Evolutionary conservation across 1,140 invertebrate genomes (phyloP), one percentile per base, ranked within the genome.

Genomic region (Ostrea denselamellosa): DNA sequence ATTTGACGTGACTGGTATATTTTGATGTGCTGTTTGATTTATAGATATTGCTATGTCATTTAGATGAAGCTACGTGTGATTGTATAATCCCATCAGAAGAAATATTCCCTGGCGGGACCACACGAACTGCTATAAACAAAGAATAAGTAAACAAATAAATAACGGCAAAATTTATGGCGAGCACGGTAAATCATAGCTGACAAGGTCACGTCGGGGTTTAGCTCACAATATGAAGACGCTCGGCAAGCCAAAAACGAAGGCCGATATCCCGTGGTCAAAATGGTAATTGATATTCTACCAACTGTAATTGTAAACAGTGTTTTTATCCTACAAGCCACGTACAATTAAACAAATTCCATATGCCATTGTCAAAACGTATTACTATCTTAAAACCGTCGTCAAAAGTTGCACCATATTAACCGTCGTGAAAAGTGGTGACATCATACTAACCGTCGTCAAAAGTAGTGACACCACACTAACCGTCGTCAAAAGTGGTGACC

Each of bases 141-240:
- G 12, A 77, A 12, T 25, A 22, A 28, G 68, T 28, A 77, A 77
- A 77, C 68, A 77, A 77, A 77, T 77, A 77, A 77, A 77, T 77
- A 77, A 77, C 56, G 12, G 14, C 7, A 0, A n/a, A 62, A 7
- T 62, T 17, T 77, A 77, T 25, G 25, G 28, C 17, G 9, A 12
- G 68, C 28, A 14, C 25, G 9, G 68, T 28, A 77, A 77, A 77
- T 28, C 25, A 25, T 77, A 25, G 14, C 68, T 25, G 28, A 34
- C 28, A 77, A 77, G 68, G 68, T 77, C 28, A 34, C 25, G 22
- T 12, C 25, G 22, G 28, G 65, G 65, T n/a, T n/a, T n/a, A n/a
- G 22, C 22, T 25, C 22, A 22, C 22, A 71, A 25, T 4, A 22
- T 71, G n/a, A 71, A 12, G 22, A 22, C 65, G 22, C 12, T 8